phyloP scores from a whole-genome alignment of 2,113 vertebrate species.

The Piaya cayana region DNA sequence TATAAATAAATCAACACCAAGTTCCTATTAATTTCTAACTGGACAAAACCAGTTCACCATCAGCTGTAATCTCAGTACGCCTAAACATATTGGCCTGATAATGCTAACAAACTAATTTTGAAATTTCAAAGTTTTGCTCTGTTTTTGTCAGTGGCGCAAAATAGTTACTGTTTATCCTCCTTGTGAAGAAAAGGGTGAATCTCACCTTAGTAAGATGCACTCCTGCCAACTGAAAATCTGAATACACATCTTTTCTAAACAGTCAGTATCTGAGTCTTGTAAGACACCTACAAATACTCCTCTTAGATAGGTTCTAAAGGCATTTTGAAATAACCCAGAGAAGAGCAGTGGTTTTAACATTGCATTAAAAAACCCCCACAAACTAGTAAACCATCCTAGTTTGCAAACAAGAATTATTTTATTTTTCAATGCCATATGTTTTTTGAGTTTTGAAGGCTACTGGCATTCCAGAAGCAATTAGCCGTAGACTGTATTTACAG shows the following conservation, averaged over 20 bases:
- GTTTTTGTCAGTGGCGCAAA: not conserved
- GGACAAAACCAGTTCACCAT: not conserved
- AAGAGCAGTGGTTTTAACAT: not conserved
- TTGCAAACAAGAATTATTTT: conserved; percentile 36
- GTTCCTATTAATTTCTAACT: not conserved
- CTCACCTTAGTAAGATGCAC: not conserved
- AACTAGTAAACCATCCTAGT: not conserved
- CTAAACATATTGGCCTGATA: not conserved
- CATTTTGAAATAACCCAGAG: not conserved
- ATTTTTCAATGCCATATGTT: conserved; percentile 47
- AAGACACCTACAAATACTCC: not conserved
- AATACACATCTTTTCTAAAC: not conserved
- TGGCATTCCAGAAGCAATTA: conserved; percentile 44
- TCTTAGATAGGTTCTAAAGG: not conserved
- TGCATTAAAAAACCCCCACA: not conserved
- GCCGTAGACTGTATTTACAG: conserved; percentile 10
- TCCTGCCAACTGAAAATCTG: not conserved
- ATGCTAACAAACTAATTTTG: not conserved
- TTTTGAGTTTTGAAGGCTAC: conserved; percentile 34
- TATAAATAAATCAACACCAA: not conserved
- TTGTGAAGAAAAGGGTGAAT: not conserved
- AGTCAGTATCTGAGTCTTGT: not conserved
- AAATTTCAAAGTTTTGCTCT: not conserved
- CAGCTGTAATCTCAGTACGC: not conserved
- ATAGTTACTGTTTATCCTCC: not conserved